Evolutionary conservation across 2,888 invertebrate species (phyloP), one percentile per base, ranked within the genome.

Genomic region (Choristoneura rosaceana): DNA sequence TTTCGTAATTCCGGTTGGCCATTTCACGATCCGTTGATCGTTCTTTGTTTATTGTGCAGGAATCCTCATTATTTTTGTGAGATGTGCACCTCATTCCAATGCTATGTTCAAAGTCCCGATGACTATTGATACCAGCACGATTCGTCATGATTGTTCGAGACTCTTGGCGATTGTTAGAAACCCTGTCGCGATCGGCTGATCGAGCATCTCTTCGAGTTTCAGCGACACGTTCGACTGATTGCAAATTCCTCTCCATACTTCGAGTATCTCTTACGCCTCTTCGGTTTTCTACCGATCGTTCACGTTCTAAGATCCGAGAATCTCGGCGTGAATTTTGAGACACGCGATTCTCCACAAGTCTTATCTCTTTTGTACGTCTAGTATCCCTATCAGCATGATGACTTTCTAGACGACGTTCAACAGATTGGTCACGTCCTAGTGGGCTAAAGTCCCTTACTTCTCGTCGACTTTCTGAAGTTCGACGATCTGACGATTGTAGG

Each of bases 201-300:
- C 66, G 66, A 25, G 17, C 41, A 45, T 43, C 15, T 10, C 52
- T 65, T 60, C 59, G 64, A 64, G 60, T 52, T 15, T 70, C 59
- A 14, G 60, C 25, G 41, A 38, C 47, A n/a, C 64, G 70, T 52
- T 70, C 52, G 14, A 65, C 17, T 33, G 61, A 62, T 38, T 15
- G 45, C 14, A 15, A 47, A 9, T 50, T 33, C 41, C 59, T 59
- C 2, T 25, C 52, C 66, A 61, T 66, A 25, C 25, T 55, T 45
- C 15, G 66, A 34, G 7, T 15, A 60, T 17, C 65, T 4, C 60
- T 34, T 60, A 4, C 43, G 38, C 47, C 25, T 15, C 55, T 62
- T 38, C 47, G 61, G 55, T 66, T 71, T 55, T 67, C 67, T 47
- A 60, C 45, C 61, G 52, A 14, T 1, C 43, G 41, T 61, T 38